Evolutionary conservation across 2,113 vertebrate genomes (phyloP), one percentile per base, ranked within the genome.

Genomic region (Hypocryptadius cinnamomeus): DNA sequence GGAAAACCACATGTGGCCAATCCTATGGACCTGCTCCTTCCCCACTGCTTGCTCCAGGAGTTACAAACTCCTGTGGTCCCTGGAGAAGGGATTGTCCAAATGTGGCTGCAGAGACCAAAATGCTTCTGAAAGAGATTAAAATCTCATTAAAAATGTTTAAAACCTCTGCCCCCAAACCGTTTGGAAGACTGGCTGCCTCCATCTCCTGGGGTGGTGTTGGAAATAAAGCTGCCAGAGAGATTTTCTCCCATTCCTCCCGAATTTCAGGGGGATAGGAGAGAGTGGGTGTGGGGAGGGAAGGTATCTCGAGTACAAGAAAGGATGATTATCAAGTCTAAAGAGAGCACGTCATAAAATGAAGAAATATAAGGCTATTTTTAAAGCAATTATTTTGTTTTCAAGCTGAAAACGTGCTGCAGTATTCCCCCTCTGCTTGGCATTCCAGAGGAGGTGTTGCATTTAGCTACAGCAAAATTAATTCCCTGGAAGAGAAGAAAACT

Each of bases 201-300:
- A 60, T 37, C 80, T 30, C 61, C 53, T 12, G 6, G n/a, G 27
- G 53, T 44, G 33, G 53, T 3, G 22, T 3, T 81, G 73, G 93
- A 74, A 92, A 39, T 28, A 5, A 76, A 81, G 57, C 61, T 89
- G 84, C 63, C 31, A 83, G 31, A 20, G 25, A 8, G 5, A 33
- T 33, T 69, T 80, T 68, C 81, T 61, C 50, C 85, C 70, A n/a
- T 92, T 79, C 35, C 90, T 60, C n/a, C 81, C 37, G 33, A 87
- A 91, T 60, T 95, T 93, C 87, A 89, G 69, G 78, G 85, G 56
- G 51, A 81, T 60, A 93, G 47, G 89, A 92, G 73, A 33, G 93
- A 89, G 95, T 91, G 78, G 93, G 91, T 87, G 87, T 92, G 93
- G 87, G 94, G 93, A 94, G 94, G 89, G 91, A 92, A 91, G 79